Evolutionary conservation across 2,113 vertebrate species (phyloP).

Genomic region (Ondatra zibethicus): DNA sequence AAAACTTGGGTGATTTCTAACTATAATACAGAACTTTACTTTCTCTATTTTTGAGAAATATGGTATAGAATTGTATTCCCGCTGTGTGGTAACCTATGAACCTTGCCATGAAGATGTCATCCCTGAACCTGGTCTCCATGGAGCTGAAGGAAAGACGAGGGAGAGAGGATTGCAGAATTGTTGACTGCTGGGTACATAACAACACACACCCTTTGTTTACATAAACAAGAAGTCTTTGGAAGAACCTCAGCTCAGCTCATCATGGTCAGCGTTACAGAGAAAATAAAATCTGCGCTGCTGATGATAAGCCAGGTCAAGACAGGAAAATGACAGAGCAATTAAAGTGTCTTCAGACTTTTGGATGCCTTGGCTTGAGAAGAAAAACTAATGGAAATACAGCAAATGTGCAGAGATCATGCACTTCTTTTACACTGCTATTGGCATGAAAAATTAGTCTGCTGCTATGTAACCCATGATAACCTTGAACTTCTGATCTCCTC

Average conservation of each 20-base stretch:
- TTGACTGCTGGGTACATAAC: neutral
- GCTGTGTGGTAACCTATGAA: neutral
- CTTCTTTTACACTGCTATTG: conserved; percentile 69
- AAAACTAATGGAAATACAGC: conserved; percentile 74
- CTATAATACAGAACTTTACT: neutral
- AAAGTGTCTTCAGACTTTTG: conserved; percentile 47
- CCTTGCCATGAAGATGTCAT: neutral
- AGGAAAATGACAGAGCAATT: conserved; percentile 27
- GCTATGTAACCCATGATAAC: neutral
- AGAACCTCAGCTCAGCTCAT: conserved; percentile 22
- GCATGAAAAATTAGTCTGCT: conserved; percentile 54
- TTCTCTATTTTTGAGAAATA: neutral
- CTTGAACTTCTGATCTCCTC: neutral
- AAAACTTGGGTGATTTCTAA: neutral
- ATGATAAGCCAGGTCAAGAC: conserved; percentile 52
- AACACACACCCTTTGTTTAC: neutral
- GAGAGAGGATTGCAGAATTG: neutral
- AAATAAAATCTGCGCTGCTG: neutral
- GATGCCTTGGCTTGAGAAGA: conserved; percentile 66
- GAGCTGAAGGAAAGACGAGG: neutral
- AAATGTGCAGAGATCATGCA: conserved; percentile 59
- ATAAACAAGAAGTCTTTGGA: conserved; percentile 22
- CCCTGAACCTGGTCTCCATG: neutral
- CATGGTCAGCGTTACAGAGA: neutral
- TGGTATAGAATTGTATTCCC: neutral